phyloP scores from a whole-genome alignment of 2,888 invertebrate species.

The Actias luna region DNA sequence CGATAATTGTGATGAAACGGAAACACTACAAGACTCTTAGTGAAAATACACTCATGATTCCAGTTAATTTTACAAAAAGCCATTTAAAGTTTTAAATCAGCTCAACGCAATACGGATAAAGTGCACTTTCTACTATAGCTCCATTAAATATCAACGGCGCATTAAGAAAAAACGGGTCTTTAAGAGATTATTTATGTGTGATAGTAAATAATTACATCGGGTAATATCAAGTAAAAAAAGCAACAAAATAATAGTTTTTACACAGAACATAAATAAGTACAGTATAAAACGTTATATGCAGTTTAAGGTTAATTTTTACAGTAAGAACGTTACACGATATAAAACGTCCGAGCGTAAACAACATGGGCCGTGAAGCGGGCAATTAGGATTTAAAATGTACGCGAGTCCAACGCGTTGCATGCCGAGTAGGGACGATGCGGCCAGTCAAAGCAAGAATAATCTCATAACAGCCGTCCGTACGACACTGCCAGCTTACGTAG shows the following conservation, averaged over 20 bases:
- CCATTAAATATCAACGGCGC: not conserved
- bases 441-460: constrained; percentile 76
- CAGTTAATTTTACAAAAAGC: not conserved
- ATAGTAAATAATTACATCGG: no score
- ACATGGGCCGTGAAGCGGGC: constrained; percentile 54
- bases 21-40: no score
- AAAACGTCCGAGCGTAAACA: constrained; percentile 39
- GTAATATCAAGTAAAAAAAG: no score
- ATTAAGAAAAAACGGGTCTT: no score
- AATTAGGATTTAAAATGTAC: constrained; percentile 66
- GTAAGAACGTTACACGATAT: constrained; percentile 19
- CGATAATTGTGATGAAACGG: no score
- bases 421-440: constrained; percentile 51
- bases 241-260: no score
- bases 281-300: not conserved
- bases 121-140: not conserved
- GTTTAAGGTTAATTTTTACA: constrained; percentile 14
- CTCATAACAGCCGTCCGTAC: constrained; percentile 71
- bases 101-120: not conserved
- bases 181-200: no score
- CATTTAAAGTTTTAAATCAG: not conserved
- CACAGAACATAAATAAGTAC: constrained; percentile 1
- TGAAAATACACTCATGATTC: not conserved
- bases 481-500: constrained; percentile 63
- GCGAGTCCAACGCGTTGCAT: constrained; percentile 54